Percentiles rank a stretch among this genome's conserved stretches.
phyloP scores from a whole-genome alignment of 2,113 vertebrate species.

The Phalacrocorax aristotelis region DNA sequence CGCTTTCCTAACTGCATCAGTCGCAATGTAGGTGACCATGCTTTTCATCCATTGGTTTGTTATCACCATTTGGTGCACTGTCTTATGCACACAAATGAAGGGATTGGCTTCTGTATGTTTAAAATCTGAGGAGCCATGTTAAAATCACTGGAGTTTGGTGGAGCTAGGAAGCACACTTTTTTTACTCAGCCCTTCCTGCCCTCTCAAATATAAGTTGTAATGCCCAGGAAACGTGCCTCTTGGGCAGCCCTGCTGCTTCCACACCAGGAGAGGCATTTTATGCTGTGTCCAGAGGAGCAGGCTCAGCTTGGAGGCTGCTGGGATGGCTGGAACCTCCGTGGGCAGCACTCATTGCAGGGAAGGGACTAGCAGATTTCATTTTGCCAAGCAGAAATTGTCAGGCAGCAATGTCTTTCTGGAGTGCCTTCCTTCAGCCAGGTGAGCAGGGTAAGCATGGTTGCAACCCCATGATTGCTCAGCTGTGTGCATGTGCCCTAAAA shows the following conservation, averaged over 20 bases:
- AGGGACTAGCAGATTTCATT: background rate
- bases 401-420: rapidly evolving
- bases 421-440: background rate
- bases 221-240: background rate
- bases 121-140: background rate
- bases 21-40: background rate
- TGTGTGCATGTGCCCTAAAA: rapidly evolving
- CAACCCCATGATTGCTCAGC: background rate
- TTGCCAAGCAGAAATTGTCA: background rate
- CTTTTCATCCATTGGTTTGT: background rate
- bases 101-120: background rate
- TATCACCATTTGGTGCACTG: background rate
- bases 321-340: rapidly evolving
- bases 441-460: background rate
- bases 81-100: rapidly evolving
- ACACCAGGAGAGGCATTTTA: background rate
- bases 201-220: background rate
- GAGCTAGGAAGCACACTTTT: background rate
- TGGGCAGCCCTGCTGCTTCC: background rate
- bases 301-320: background rate
- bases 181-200: background rate
- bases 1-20: background rate
- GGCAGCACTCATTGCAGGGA: background rate
- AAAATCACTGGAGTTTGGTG: background rate
- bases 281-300: background rate